phyloP scores from a whole-genome alignment of 2,113 vertebrate genomes.

The Oreochromis spilurus region DNA sequence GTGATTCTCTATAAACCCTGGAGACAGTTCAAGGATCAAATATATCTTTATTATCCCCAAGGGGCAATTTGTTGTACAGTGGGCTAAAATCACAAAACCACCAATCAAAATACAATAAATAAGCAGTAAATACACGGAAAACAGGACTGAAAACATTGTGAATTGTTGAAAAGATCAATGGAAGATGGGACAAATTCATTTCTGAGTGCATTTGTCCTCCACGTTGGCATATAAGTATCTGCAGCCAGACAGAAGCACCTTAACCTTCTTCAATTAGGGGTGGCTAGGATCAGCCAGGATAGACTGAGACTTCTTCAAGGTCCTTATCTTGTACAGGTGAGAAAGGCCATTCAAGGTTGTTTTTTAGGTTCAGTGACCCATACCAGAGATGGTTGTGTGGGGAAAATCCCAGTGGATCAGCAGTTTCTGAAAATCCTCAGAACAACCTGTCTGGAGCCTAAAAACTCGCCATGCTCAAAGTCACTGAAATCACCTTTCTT shows the following conservation, averaged over 20 bases:
- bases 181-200: not conserved
- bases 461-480: not conserved
- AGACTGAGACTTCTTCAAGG: not conserved
- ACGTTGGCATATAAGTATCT: not conserved
- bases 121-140: not conserved
- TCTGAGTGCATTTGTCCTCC: not conserved
- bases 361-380: not conserved
- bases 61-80: not conserved
- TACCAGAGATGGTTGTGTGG: not conserved
- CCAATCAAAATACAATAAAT: not conserved
- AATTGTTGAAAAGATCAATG: not conserved
- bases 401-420: not conserved
- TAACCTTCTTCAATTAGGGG: not conserved
- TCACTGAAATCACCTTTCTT: not conserved
- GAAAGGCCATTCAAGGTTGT: not conserved
- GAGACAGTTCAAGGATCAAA: not conserved
- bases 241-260: not conserved
- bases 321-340: not conserved
- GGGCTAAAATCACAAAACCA: not conserved
- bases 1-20: not conserved
- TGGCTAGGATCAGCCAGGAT: not conserved
- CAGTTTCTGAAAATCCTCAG: not conserved
- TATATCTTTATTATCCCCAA: not conserved
- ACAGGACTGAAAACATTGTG: not conserved
- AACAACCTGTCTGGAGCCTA: not conserved